Percentiles rank a stretch among this genome's conserved stretches.
These are phyloP conservation scores for Saguinus imperator DNA, from an alignment of 2,113 vertebrate genomes.

Conservation along the genomic window DNA sequence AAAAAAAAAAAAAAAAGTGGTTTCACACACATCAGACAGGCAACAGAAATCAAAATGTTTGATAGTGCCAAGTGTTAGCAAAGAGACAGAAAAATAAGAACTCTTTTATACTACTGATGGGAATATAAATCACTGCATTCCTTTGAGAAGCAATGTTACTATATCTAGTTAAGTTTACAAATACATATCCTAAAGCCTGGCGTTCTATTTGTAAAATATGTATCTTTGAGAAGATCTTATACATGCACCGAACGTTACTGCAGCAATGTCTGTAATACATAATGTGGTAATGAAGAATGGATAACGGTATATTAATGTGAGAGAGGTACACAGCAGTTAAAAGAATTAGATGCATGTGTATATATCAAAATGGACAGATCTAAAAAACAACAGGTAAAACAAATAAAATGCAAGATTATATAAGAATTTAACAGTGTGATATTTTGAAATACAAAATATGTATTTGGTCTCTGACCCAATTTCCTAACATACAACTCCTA, in stretches of 20 bases:
- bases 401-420: not conserved
- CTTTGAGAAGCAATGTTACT: not conserved
- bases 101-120: not conserved
- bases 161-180: not conserved
- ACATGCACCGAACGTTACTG: not conserved
- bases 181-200: not conserved
- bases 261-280: not conserved
- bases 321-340: not conserved
- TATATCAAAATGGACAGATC: not conserved
- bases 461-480: not conserved
- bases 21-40: conserved; percentile 4
- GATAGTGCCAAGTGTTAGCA: not conserved
- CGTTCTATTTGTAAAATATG: not conserved
- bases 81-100: not conserved
- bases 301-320: not conserved
- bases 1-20: too few relatives aligned
- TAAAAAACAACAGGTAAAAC: not conserved
- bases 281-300: not conserved
- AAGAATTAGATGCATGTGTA: not conserved
- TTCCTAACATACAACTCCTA: not conserved
- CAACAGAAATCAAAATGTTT: conserved; percentile 13
- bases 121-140: not conserved
- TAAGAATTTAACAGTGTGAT: not conserved
- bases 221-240: not conserved
- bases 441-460: not conserved